Evolutionary conservation across 2,888 invertebrate genomes (phyloP).

Genomic region (Euzetes globulus): DNA sequence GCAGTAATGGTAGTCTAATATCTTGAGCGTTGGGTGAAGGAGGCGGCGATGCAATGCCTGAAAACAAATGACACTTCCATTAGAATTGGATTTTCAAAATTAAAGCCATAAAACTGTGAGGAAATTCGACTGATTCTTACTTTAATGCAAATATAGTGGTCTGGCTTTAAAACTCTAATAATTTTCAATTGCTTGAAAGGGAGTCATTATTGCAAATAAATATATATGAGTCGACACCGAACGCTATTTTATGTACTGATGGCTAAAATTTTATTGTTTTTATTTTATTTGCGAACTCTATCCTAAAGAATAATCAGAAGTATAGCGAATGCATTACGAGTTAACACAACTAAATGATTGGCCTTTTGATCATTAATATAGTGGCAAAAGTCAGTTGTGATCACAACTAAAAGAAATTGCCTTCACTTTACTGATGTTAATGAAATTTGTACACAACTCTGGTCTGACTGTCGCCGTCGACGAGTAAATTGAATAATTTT

Average conservation of each 20-base stretch:
- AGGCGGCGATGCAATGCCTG: neutral
- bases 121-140: no score
- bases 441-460: conserved; percentile 3
- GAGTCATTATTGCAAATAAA: neutral
- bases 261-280: neutral
- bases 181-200: neutral
- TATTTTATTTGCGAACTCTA: neutral
- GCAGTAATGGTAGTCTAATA: neutral
- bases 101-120: no score
- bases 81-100: neutral
- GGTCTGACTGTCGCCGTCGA: neutral
- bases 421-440: neutral
- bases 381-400: neutral
- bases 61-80: neutral
- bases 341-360: neutral
- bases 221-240: neutral
- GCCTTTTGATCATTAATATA: neutral
- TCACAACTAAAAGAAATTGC: neutral
- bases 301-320: neutral
- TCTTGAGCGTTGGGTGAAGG: neutral
- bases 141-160: no score
- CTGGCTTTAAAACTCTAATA: neutral
- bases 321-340: neutral
- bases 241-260: neutral
- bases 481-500: conserved; percentile 10